phyloP scores from a whole-genome alignment of 2,888 invertebrate genomes.

The Cosmia pyralina region DNA sequence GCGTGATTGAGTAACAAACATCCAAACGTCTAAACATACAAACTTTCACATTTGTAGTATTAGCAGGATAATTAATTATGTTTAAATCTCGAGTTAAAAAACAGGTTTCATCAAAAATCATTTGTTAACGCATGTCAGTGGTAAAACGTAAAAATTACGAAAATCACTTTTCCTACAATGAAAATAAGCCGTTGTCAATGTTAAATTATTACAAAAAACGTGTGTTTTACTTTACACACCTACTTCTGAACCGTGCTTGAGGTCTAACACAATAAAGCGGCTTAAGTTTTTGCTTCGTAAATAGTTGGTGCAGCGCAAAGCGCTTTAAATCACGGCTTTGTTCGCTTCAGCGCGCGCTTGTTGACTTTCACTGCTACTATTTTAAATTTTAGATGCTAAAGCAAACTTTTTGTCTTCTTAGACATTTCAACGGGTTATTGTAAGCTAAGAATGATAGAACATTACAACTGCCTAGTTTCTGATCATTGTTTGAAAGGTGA shows the following conservation, averaged over 20 bases:
- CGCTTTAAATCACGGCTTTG: slow-evolving; percentile 45
- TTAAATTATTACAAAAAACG: background rate
- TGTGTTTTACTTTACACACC: background rate
- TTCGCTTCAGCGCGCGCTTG: slow-evolving; percentile 20
- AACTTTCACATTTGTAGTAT: no score
- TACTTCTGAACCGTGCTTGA: background rate
- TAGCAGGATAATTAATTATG: background rate
- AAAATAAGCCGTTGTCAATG: background rate
- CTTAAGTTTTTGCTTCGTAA: slow-evolving; percentile 37
- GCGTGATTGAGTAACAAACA: no score
- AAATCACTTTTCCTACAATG: background rate
- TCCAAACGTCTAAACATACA: no score
- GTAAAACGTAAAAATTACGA: background rate
- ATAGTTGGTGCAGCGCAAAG: slow-evolving; percentile 36
- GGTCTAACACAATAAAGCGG: slow-evolving; percentile 30
- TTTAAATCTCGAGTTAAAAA: background rate
- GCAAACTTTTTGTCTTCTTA: background rate
- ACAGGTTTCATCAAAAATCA: background rate
- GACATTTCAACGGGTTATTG: background rate
- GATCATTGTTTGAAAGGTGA: background rate
- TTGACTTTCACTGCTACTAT: slow-evolving; percentile 22
- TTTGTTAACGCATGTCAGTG: background rate
- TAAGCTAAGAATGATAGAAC: background rate
- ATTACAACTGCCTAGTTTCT: background rate
- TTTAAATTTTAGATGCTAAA: slow-evolving; percentile 23